Conservation (phyloP, 2,888 invertebrate species). For the Tortrix viridana region DNA sequence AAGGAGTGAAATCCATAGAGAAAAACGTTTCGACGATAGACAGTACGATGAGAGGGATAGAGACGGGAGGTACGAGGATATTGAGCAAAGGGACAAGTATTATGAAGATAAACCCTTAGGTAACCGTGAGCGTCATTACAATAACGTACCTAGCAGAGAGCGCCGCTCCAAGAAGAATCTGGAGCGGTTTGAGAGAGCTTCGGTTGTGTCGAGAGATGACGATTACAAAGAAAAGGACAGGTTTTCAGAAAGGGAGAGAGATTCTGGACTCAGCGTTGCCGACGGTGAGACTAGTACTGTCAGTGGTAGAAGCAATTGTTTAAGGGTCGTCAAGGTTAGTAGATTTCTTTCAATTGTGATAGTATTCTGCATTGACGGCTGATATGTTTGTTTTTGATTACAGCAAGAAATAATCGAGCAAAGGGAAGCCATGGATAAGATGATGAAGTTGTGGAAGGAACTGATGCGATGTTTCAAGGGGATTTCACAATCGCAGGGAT, state of each 20-base stretch:
- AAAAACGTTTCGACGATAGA: slow-evolving; percentile 54
- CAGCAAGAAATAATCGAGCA: slow-evolving; percentile 79
- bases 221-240: slow-evolving; percentile 63
- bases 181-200: slow-evolving; percentile 66
- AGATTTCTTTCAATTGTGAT: background rate
- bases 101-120: slow-evolving; percentile 57
- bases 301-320: slow-evolving; percentile 71
- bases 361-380: background rate
- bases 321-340: slow-evolving; percentile 71
- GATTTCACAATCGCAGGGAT: slow-evolving; percentile 60
- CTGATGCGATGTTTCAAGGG: slow-evolving; percentile 78
- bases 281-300: slow-evolving; percentile 72
- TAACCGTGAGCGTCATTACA: slow-evolving; percentile 44
- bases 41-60: slow-evolving; percentile 34
- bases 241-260: slow-evolving; percentile 70
- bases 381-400: slow-evolving; percentile 26
- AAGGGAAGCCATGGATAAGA: slow-evolving; percentile 78
- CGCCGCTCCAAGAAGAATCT: slow-evolving; percentile 53
- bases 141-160: slow-evolving; percentile 49
- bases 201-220: slow-evolving; percentile 66
- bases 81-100: slow-evolving; percentile 49
- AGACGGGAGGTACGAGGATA: slow-evolving; percentile 21
- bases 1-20: slow-evolving; percentile 60
- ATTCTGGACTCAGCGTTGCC: slow-evolving; percentile 73
- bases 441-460: slow-evolving; percentile 81